Conservation (phyloP, 2,888 invertebrate genomes). For the Bugulina stolonifera region DNA sequence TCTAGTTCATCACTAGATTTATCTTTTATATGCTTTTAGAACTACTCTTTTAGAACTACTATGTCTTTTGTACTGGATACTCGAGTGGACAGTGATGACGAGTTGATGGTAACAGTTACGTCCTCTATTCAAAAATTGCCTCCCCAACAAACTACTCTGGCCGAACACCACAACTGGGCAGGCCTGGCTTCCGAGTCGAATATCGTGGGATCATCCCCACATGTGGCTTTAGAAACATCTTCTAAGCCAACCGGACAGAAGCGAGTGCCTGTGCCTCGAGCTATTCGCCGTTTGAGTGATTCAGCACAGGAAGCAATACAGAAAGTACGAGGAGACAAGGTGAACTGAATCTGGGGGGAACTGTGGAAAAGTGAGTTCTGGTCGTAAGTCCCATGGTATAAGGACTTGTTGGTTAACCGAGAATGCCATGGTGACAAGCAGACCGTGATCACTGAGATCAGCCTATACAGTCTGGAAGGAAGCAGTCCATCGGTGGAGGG, state of each 20-base stretch:
- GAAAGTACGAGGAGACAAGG: not conserved
- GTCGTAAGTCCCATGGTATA: not conserved
- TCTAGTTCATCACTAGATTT: slow-evolving; percentile 9
- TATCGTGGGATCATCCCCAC: not conserved
- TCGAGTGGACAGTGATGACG: not conserved
- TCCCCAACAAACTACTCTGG: too few relatives aligned
- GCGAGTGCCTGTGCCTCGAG: not conserved
- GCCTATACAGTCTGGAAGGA: not conserved
- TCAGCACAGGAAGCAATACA: not conserved
- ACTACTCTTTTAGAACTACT: not conserved
- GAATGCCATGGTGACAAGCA: too few relatives aligned
- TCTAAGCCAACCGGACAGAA: not conserved
- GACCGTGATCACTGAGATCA: too few relatives aligned
- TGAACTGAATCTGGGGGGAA: not conserved
- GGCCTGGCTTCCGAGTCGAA: not conserved
- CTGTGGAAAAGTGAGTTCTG: not conserved
- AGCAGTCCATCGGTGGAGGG: not conserved
- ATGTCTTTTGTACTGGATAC: slow-evolving; percentile 1
- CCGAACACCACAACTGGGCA: not conserved
- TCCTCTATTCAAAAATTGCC: not conserved
- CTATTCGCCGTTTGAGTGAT: not conserved
- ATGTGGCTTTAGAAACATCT: not conserved
- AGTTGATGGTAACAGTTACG: not conserved
- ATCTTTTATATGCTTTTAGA: too few relatives aligned
- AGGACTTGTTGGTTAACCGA: too few relatives aligned